phyloP scores from a whole-genome alignment of 1,140 invertebrate species.

The Drosophila nigrodunni region DNA sequence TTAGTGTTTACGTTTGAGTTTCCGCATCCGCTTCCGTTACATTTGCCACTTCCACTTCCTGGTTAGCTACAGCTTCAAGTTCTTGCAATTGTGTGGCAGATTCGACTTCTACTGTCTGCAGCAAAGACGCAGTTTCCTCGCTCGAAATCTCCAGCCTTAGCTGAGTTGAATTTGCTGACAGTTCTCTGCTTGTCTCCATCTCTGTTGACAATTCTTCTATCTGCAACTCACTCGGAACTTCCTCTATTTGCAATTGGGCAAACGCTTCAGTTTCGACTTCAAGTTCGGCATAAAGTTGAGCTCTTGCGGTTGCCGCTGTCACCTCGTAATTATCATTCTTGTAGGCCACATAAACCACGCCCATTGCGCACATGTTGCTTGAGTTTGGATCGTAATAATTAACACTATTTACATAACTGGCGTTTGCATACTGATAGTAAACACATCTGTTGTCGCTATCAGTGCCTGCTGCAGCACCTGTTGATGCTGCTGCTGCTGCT shows the following conservation, averaged over 20 bases:
- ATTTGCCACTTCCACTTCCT: neutral
- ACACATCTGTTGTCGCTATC: conserved; percentile 4
- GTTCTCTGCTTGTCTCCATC: neutral
- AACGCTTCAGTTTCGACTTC: neutral
- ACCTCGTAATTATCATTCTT: neutral
- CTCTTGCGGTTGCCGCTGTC: neutral
- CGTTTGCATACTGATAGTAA: conserved; percentile 44
- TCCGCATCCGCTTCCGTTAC: neutral
- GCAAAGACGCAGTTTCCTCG: no score
- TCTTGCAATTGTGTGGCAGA: no score
- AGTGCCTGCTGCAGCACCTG: neutral
- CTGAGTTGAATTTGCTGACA: no score
- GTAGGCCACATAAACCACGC: conserved; percentile 41
- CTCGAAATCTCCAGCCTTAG: no score
- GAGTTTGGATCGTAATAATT: conserved; percentile 41
- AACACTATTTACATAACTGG: conserved; percentile 31
- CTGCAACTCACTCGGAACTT: neutral
- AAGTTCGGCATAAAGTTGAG: no score
- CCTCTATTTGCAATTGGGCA: neutral
- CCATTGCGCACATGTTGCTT: conserved; percentile 31
- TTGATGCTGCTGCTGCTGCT: conserved; percentile 1
- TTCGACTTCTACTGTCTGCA: no score
- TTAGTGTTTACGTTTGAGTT: neutral
- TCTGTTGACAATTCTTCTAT: neutral
- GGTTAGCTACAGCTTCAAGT: no score